These are phyloP conservation scores for Leptothorax acervorum DNA, from an alignment of 2,888 invertebrate genomes.

Conservation along the genomic window DNA sequence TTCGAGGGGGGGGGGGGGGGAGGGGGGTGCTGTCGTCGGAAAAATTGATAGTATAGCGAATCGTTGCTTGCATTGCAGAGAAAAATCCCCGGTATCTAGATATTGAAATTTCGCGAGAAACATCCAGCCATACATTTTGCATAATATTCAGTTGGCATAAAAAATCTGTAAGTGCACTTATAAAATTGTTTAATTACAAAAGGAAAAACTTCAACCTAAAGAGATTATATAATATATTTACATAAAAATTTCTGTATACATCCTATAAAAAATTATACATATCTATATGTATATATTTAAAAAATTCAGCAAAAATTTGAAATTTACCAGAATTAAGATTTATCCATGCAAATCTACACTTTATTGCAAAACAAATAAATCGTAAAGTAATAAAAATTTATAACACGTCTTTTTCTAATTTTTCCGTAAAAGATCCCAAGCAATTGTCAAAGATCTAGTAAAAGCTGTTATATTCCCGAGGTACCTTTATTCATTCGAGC, in stretches of 20 bases:
- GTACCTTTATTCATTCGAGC: neutral
- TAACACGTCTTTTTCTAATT: neutral
- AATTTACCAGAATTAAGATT: neutral
- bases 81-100: neutral
- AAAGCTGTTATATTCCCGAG: neutral
- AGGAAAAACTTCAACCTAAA: neutral
- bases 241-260: neutral
- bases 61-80: constrained; percentile 5
- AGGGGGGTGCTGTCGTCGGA: neutral
- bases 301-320: neutral
- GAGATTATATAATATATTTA: constrained; percentile 9
- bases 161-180: neutral
- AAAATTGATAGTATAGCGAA: constrained; percentile 43
- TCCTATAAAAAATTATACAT: neutral
- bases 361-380: neutral
- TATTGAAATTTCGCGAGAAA: neutral
- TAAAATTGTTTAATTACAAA: neutral
- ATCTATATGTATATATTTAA: neutral
- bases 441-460: neutral
- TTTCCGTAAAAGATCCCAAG: neutral
- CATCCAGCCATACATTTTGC: neutral
- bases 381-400: neutral
- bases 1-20: neutral
- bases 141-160: neutral
- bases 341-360: neutral